Conservation (phyloP, 2,888 invertebrate species). For the Dolichopus griseipennis region DNA sequence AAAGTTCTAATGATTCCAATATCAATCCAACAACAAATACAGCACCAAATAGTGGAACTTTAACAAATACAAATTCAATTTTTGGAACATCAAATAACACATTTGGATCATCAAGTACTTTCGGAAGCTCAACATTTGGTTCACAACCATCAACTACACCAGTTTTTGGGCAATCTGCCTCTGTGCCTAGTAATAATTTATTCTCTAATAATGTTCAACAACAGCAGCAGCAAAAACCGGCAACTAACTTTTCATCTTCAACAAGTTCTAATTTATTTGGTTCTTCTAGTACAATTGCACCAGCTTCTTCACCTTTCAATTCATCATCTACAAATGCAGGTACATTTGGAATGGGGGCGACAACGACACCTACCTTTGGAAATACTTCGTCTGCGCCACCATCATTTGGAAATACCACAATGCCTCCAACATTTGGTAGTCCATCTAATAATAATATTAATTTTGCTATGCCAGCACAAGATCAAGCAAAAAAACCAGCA, state of each 20-base stretch:
- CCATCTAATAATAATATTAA: constrained; percentile 16
- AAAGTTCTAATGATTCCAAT: constrained; percentile 19
- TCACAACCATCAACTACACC: constrained; percentile 17
- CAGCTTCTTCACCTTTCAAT: constrained; percentile 19
- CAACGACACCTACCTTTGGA: constrained; percentile 19
- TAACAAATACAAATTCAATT: constrained; percentile 20
- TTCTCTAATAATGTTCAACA: constrained; percentile 10
- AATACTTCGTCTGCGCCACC: constrained; percentile 24
- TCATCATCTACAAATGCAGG: constrained; percentile 16
- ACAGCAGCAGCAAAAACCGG: constrained; percentile 2
- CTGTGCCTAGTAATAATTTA: constrained; percentile 13
- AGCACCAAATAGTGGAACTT: constrained; percentile 16
- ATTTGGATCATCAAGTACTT: not conserved
- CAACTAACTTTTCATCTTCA: not conserved
- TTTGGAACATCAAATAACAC: constrained; percentile 22
- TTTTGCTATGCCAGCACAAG: constrained; percentile 8
- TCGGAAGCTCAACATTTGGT: constrained; percentile 9
- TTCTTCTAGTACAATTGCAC: constrained; percentile 13
- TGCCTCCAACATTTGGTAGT: constrained; percentile 20
- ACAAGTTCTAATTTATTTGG: constrained; percentile 17
- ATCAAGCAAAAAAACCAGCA: constrained; percentile 28
- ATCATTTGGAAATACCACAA: constrained; percentile 21
- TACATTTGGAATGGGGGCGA: constrained; percentile 16
- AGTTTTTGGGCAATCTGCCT: constrained; percentile 8
- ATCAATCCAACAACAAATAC: constrained; percentile 13